phyloP scores from a whole-genome alignment of 2,888 invertebrate genomes.

The Gonocerus acuteangulatus region DNA sequence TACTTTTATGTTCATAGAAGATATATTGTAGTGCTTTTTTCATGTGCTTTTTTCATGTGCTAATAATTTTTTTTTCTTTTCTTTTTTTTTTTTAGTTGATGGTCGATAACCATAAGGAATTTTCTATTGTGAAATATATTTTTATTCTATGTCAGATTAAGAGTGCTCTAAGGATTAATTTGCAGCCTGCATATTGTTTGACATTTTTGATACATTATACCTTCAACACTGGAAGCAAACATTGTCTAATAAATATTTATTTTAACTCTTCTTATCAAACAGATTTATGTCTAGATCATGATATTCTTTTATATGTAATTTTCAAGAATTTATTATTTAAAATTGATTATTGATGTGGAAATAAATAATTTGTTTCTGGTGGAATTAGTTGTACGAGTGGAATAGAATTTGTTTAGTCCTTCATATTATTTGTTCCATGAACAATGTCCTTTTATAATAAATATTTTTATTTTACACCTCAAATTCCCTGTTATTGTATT shows the following conservation, averaged over 20 bases:
- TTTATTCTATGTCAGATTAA: too few relatives aligned
- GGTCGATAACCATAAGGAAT: conserved; percentile 22
- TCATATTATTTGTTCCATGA: conserved; percentile 20
- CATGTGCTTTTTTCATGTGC: neutral
- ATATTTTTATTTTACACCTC: conserved; percentile 18
- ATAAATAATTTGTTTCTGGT: conserved; percentile 5
- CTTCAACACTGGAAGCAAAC: neutral
- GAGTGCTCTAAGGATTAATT: too few relatives aligned
- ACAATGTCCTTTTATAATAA: conserved; percentile 23
- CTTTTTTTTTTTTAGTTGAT: conserved; percentile 27
- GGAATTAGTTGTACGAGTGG: conserved; percentile 5
- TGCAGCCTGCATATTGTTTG: too few relatives aligned
- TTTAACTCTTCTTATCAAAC: neutral
- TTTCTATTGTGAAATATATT: too few relatives aligned
- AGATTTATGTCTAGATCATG: neutral
- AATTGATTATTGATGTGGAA: neutral
- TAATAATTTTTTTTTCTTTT: neutral
- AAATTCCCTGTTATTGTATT: too few relatives aligned
- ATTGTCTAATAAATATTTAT: neutral
- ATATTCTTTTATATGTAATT: neutral
- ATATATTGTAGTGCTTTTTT: too few relatives aligned
- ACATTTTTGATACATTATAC: too few relatives aligned
- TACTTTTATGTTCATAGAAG: too few relatives aligned
- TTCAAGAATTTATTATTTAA: conserved; percentile 8
- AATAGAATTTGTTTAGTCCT: conserved; percentile 10